A percentile compares a stretch with the other conserved stretches of the same genome.
Conservation (phyloP, 2,797 vertebrate genomes). For the Craterocephalus amniculus region DNA sequence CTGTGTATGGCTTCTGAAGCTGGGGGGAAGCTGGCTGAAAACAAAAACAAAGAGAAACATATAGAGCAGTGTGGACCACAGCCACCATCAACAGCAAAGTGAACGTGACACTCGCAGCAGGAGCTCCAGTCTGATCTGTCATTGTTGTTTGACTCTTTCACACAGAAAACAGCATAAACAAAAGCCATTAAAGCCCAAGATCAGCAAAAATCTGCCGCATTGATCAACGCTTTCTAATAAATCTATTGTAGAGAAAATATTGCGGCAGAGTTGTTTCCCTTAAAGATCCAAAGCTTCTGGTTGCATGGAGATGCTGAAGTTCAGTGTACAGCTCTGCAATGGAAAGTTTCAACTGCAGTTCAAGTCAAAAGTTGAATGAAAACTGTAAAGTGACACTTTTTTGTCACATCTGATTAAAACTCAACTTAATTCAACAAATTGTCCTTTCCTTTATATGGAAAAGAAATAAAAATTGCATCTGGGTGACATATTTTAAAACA, state of each 20-base stretch:
- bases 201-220: neutral
- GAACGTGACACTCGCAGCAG: constrained; percentile 23
- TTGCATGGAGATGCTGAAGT: constrained; percentile 14
- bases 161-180: constrained; percentile 11
- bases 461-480: neutral
- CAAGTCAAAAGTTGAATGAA: neutral
- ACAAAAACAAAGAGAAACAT: constrained; percentile 31
- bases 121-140: constrained; percentile 19
- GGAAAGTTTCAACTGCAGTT: neutral
- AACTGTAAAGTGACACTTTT: neutral
- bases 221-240: constrained; percentile 6
- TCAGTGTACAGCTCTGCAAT: neutral
- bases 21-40: constrained; percentile 24
- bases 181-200: neutral
- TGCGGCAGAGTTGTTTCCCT: neutral
- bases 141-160: constrained; percentile 19
- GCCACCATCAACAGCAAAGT: constrained; percentile 39
- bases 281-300: neutral
- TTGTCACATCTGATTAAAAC: neutral
- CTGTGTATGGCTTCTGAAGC: constrained; percentile 25
- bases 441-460: neutral
- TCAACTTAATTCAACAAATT: neutral
- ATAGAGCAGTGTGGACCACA: constrained; percentile 22
- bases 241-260: neutral
- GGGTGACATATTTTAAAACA: neutral